Base-by-base conservation (phyloP, 2,113 vertebrate species). In the Corythoichthys intestinalis region DNA sequence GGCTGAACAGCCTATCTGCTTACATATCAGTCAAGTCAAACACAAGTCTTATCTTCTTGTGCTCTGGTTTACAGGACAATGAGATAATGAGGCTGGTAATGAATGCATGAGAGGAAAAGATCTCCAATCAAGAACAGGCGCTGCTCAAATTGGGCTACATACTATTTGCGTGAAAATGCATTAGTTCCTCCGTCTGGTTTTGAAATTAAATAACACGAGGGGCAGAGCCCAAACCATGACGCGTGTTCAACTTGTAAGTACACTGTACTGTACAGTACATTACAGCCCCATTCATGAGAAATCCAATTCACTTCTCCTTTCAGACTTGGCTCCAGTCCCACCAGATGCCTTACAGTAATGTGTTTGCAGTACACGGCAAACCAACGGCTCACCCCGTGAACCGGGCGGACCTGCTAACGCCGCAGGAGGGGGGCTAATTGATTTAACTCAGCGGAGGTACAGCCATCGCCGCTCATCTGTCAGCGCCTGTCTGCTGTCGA, bases 51-150 rank as follows among this genome's bases (percentile, higher is more conserved):
- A 86, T 85, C 87, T 87, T 69, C 64, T 62, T 34, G 62, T 72
- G 72, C 77, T 73, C 82, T 85, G 82, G 83, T 75, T 78, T 76
- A 65, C 54, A 66, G 59, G 58, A 59, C 74, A 87, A 81, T 81
- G 56, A 79, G 75, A 54, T 87, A 84, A 87, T 85, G 80, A 82
- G 72, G 1, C 72, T 77, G 73, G 49, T 85, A 78, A 88, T 86
- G 76, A 85, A 77, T 81, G 85, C 49, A 66, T 46, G 53, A 70
- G 82, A 79, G 75, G 77, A 78, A 78, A 83, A 78, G 67, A 79
- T 79, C 75, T 78, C 75, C 75, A 81, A 79, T 82, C 63, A 76
- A 62, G 63, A 56, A 59, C 75, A 78, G 80, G 61, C 72, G 48
- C 63, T 63, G 28, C 52, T 72, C 66, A 76, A 84, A 81, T 82